Conservation (phyloP, 92 coral and sea anemone genomes). For the Epizoanthus ramosus region DNA sequence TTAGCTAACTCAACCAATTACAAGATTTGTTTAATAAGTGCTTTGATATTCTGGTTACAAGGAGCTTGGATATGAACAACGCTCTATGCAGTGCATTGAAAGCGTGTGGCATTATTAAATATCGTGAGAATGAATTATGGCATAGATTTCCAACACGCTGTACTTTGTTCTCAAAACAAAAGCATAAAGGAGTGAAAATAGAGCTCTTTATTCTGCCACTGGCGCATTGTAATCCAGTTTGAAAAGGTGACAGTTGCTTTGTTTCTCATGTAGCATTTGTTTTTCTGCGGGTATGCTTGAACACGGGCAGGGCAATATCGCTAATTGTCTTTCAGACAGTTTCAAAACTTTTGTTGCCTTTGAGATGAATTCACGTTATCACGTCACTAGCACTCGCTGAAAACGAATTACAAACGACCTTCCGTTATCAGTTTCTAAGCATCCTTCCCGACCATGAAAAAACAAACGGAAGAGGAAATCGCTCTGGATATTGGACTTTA, state of each 20-base stretch:
- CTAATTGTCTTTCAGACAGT: background rate
- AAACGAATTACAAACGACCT: background rate
- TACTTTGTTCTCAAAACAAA: slow-evolving; percentile 19
- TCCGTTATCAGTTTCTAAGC: slow-evolving; percentile 3
- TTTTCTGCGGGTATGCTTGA: background rate
- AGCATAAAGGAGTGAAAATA: background rate
- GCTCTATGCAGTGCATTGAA: background rate
- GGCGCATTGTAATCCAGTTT: background rate
- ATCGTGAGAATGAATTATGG: background rate
- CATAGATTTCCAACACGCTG: background rate
- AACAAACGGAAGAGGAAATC: slow-evolving; percentile 15
- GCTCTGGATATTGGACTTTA: slow-evolving; percentile 5
- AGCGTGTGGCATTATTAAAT: background rate
- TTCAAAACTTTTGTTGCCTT: background rate
- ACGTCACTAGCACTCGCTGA: slow-evolving; percentile 1
- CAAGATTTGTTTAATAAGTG: background rate
- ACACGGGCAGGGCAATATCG: background rate
- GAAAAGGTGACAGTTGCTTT: slow-evolving; percentile 10
- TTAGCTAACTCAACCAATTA: background rate
- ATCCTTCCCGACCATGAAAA: background rate
- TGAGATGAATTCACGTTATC: slow-evolving; percentile 1
- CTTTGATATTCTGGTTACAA: background rate
- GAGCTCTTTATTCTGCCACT: background rate
- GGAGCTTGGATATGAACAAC: background rate
- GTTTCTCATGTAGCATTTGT: background rate